A percentile compares a stretch with the other conserved stretches of the same genome.
Conservation (phyloP, 2,888 invertebrate genomes). For the Perizoma flavofasciatum region DNA sequence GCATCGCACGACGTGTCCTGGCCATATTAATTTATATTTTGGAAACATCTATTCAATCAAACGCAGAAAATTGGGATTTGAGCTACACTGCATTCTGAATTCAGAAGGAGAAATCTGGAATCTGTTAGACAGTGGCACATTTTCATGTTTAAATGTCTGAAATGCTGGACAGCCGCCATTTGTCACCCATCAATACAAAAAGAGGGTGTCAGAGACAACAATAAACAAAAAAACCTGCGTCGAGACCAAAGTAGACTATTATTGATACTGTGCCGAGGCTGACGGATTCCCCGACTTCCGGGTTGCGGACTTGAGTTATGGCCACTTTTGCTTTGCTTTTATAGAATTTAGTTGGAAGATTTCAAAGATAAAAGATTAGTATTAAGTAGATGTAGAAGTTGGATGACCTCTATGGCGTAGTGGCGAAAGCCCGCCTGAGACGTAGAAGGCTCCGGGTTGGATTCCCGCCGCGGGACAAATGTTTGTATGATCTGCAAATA, state of each 20-base stretch:
- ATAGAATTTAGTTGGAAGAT: conserved; percentile 29
- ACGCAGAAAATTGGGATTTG: too few species aligned
- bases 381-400: too few species aligned
- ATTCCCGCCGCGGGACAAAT: too few species aligned
- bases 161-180: conserved; percentile 53
- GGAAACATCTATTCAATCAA: too few species aligned
- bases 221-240: conserved; percentile 50
- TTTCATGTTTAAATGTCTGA: conserved; percentile 23
- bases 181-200: conserved; percentile 59
- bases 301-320: conserved; percentile 39
- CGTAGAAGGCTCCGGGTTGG: too few species aligned
- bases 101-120: conserved; percentile 4
- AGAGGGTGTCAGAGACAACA: conserved; percentile 44
- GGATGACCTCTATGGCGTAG: too few species aligned
- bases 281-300: conserved; percentile 49
- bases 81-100: too few species aligned
- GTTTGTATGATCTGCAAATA: too few species aligned
- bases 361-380: conserved; percentile 19
- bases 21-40: too few species aligned
- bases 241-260: conserved; percentile 24
- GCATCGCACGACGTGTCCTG: too few species aligned
- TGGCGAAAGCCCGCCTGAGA: too few species aligned
- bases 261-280: conserved; percentile 36
- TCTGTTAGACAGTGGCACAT: conserved; percentile 25
- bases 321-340: conserved; percentile 34